Conservation (phyloP, 1,140 invertebrate genomes). For the Mylabris phalerata region DNA sequence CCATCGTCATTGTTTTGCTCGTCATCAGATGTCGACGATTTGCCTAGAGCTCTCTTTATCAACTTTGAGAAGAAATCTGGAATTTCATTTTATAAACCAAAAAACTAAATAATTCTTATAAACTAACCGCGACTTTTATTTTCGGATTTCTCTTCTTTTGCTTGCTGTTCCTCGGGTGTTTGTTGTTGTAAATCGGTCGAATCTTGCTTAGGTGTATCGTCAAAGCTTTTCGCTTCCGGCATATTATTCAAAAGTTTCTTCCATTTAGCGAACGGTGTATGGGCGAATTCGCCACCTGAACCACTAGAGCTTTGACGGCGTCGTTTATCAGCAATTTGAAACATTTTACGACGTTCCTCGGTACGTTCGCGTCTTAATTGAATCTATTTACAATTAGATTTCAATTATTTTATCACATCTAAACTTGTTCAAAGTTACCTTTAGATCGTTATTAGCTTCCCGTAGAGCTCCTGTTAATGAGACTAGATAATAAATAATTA, state of each 20-base stretch:
- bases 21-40: slow-evolving; percentile 50
- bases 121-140: background rate
- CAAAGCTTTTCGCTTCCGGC: slow-evolving; percentile 47
- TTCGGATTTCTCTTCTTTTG: slow-evolving; percentile 18
- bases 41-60: slow-evolving; percentile 53
- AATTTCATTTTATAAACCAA: slow-evolving; percentile 18
- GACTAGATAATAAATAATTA: slow-evolving; percentile 92
- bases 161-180: background rate
- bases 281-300: slow-evolving; percentile 44
- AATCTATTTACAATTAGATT: slow-evolving; percentile 46
- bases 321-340: slow-evolving; percentile 71
- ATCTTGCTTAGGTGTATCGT: slow-evolving; percentile 43
- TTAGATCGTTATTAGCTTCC: slow-evolving; percentile 90
- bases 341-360: slow-evolving; percentile 88
- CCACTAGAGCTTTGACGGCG: slow-evolving; percentile 49
- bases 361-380: slow-evolving; percentile 81
- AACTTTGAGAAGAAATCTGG: slow-evolving; percentile 55
- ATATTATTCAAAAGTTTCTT: slow-evolving; percentile 59
- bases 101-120: background rate
- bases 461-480: slow-evolving; percentile 83
- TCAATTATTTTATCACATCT: slow-evolving; percentile 10
- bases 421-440: slow-evolving; percentile 46
- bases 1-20: slow-evolving; percentile 50
- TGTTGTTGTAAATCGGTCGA: slow-evolving; percentile 16
- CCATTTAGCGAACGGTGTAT: slow-evolving; percentile 59